Evolutionary conservation across 2,888 invertebrate species (phyloP), one percentile per base, ranked within the genome.

Genomic region (Callyntrura guangdongensis): DNA sequence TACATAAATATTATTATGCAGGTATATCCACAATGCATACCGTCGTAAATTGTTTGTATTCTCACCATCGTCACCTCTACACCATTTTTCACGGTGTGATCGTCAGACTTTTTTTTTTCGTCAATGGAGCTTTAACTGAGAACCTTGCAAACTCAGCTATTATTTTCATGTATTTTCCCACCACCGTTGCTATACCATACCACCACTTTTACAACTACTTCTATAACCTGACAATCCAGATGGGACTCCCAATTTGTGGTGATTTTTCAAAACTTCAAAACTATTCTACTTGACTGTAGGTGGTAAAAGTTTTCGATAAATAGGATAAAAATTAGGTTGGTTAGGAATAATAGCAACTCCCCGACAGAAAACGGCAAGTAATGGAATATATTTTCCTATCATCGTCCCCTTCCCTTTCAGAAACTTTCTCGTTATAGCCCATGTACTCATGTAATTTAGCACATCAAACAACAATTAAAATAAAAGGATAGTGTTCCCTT

Each of bases 191-290:
- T 14, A n/a, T n/a, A n/a, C n/a, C n/a, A n/a, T n/a, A 36, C 64
- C 11, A 6, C 67, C n/a, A 36, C 67, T 69, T 3, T n/a, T 53
- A 61, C 56, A 14, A 12, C 64, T 67, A 17, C n/a, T n/a, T n/a
- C 72, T 74, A 27, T n/a, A 36, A 74, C 72, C 47, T 69, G 69
- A 74, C 72, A 47, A 45, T 17, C 3, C 72, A 74, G 72, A 74
- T 74, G 72, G 72, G 72, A 74, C 72, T 20, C n/a, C 9, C 72
- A 74, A 74, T 77, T 77, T 77, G 53, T n/a, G 53, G 77, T 77
- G 77, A 77, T 53, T 77, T 77, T 36, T 77, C 6, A 22, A 17
- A 77, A 77, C 77, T 77, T 77, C 36, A 77, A 77, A 74, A 77
- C 77, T 77, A 22, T 53, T 77, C 53, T 11, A 25, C 77, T 77